phyloP scores from a whole-genome alignment of 2,797 vertebrate genomes.

The Sebastes taczanowskii region DNA sequence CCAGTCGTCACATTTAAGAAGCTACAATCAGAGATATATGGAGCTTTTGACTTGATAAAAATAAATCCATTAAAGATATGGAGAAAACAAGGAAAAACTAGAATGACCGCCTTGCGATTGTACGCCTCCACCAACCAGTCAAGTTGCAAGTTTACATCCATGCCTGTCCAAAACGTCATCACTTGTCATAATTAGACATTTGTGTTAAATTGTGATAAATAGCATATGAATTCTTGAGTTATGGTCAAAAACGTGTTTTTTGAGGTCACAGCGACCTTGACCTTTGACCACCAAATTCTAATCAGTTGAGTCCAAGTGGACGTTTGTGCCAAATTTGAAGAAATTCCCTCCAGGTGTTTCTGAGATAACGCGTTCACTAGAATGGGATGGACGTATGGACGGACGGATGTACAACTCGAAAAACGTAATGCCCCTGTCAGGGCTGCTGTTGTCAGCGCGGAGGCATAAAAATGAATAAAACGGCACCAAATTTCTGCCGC shows the following conservation, averaged over 20 bases:
- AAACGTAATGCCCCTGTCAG: no score
- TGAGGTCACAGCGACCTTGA: no score
- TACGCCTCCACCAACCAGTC: neutral
- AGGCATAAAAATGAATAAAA: neutral
- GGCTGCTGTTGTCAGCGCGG: no score
- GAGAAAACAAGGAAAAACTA: neutral
- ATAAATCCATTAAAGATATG: neutral
- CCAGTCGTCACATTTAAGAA: neutral
- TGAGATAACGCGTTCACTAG: no score
- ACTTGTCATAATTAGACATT: neutral
- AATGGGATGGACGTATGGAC: no score
- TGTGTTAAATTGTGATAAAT: neutral
- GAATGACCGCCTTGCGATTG: neutral
- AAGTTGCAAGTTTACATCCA: neutral
- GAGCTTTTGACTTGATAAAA: neutral
- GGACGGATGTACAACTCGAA: no score
- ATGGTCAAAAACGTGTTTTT: rapidly evolving
- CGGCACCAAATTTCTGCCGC: neutral
- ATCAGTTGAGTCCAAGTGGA: no score
- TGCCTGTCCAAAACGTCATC: neutral
- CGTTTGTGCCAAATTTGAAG: no score
- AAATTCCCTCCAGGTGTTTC: no score
- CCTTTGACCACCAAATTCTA: no score
- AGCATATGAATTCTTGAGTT: neutral
- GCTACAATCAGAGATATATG: neutral